Percentiles rank a stretch among this genome's conserved stretches.
Conservation (phyloP, 2,797 vertebrate genomes). For the Xenentodon cancila region DNA sequence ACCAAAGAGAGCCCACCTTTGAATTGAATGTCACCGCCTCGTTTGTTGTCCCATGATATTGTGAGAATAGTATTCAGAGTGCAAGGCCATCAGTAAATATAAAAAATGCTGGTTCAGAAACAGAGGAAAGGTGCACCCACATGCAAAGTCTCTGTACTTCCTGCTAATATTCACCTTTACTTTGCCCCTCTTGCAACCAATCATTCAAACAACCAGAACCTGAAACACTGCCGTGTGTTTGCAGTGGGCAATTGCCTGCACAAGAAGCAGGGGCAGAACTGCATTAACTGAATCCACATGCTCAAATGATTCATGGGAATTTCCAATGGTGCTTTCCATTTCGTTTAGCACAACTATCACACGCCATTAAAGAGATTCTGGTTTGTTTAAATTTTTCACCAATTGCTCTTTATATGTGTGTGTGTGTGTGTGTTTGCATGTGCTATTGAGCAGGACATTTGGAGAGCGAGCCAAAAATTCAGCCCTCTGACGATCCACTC, state of each 20-base stretch:
- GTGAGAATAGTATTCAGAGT: constrained; percentile 52
- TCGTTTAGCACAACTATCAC: constrained; percentile 1
- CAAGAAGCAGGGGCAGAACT: constrained; percentile 31
- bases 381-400: constrained; percentile 8
- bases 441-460: constrained; percentile 66
- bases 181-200: constrained; percentile 21
- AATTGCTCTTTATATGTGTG: constrained; percentile 18
- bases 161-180: constrained; percentile 23
- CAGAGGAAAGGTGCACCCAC: not conserved
- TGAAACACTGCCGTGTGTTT: constrained; percentile 44
- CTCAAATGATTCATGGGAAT: constrained; percentile 35
- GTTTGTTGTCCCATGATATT: constrained; percentile 6
- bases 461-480: constrained; percentile 57
- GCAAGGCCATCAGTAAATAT: constrained; percentile 56
- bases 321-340: constrained; percentile 29
- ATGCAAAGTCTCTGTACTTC: not conserved
- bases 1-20: constrained; percentile 33
- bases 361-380: constrained; percentile 6
- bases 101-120: constrained; percentile 19
- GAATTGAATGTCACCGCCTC: constrained; percentile 30
- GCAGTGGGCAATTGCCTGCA: constrained; percentile 39
- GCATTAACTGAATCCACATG: constrained; percentile 46
- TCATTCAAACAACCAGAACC: constrained; percentile 33
- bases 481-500: constrained; percentile 50
- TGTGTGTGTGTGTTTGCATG: constrained; percentile 38